A percentile compares a stretch with the other conserved stretches of the same genome.
phyloP scores from a whole-genome alignment of 2,888 invertebrate species.

The Apeira syringaria region DNA sequence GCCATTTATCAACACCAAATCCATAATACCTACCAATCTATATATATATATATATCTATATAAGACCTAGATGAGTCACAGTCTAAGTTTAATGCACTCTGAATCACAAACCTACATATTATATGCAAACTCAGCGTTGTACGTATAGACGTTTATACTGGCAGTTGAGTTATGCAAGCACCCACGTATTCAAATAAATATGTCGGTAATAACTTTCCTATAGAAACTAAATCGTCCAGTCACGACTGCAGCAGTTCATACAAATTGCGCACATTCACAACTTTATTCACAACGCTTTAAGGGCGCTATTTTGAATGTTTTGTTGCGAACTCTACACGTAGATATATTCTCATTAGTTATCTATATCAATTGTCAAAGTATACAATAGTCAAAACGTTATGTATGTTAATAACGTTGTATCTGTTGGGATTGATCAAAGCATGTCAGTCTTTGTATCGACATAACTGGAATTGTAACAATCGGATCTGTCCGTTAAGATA shows the following conservation, averaged over 20 bases:
- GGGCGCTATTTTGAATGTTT: constrained; percentile 32
- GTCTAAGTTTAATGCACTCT: constrained; percentile 64
- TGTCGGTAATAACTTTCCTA: constrained; percentile 76
- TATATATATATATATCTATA: too few species aligned
- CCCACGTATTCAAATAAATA: constrained; percentile 78
- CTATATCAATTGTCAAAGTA: constrained; percentile 43
- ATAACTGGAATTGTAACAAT: constrained; percentile 11
- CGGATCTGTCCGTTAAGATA: constrained; percentile 1
- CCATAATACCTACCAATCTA: constrained; percentile 5
- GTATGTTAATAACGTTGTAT: constrained; percentile 25
- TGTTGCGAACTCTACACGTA: constrained; percentile 29
- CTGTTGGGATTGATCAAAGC: constrained; percentile 19
- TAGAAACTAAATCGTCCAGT: constrained; percentile 76
- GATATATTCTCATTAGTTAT: constrained; percentile 46
- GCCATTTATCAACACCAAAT: constrained; percentile 16
- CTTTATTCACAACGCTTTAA: constrained; percentile 35
- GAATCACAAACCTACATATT: constrained; percentile 48
- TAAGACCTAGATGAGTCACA: constrained; percentile 48
- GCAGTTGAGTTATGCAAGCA: constrained; percentile 67
- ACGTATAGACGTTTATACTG: constrained; percentile 42
- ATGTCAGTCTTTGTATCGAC: constrained; percentile 18
- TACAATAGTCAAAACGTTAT: constrained; percentile 27
- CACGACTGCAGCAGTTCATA: constrained; percentile 62
- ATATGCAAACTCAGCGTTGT: constrained; percentile 30
- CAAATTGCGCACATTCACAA: constrained; percentile 22